Conservation (phyloP, 2,797 vertebrate genomes). For the Champsocephalus gunnari region DNA sequence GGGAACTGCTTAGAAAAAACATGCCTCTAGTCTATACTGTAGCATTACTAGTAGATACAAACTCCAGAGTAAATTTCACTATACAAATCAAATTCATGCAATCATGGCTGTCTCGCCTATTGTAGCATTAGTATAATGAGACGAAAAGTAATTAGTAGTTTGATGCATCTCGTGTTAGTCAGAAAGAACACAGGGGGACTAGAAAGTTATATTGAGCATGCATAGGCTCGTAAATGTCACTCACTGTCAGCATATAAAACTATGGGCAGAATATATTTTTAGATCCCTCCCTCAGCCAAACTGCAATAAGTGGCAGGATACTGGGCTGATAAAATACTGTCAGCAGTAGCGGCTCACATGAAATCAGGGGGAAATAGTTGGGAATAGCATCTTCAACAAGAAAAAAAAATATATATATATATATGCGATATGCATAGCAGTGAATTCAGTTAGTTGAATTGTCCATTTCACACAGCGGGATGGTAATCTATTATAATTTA, state of each 20-base stretch:
- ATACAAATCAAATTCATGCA: not conserved
- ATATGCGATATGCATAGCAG: not conserved
- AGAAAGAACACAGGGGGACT: not conserved
- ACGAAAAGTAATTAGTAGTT: not conserved
- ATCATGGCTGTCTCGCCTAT: no score
- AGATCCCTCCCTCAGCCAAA: not conserved
- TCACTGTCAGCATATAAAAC: not conserved
- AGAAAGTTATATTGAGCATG: not conserved
- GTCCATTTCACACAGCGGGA: not conserved
- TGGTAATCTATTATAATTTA: slow-evolving; percentile 16
- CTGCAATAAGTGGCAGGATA: not conserved
- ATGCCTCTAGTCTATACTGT: no score
- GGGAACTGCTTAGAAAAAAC: not conserved
- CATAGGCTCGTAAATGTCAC: not conserved
- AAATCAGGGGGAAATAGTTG: not conserved
- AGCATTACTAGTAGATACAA: not conserved
- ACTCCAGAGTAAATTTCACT: not conserved
- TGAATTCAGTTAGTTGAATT: not conserved
- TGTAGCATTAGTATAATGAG: not conserved
- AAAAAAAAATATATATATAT: not conserved
- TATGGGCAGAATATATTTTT: not conserved
- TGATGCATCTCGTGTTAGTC: not conserved
- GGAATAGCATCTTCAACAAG: not conserved
- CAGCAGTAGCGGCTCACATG: not conserved
- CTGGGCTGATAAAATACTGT: not conserved